Base-by-base conservation (phyloP, 2,113 vertebrate genomes). In the Mesoclemmys tuberculata region DNA sequence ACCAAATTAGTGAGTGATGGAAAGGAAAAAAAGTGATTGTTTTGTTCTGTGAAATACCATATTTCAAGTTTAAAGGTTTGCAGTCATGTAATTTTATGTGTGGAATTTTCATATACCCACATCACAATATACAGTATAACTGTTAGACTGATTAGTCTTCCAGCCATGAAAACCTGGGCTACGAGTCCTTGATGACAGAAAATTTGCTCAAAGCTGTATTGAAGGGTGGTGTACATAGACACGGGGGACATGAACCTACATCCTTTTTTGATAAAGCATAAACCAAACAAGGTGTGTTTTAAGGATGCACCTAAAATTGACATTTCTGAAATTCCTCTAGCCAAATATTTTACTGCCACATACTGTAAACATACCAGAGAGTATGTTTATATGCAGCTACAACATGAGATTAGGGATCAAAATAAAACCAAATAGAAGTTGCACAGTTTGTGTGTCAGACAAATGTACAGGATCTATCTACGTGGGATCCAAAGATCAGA, bases 361-460 rank as follows among this genome's bases (percentile, higher is more conserved):
- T 31, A 68, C 58, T 82, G 44, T 74, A 85, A 94, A 87, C 8
- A 48, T 38, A 75, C 3, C 49, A 79, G 9, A 79, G 11, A 27
- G 44, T 89, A 5, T 85, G 68, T 92, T 96, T 93, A 90, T 81
- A 87, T 24, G n/a, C n/a, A 54, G 6, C 0, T 4, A 58, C 0
- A 93, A 88, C 18, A 61, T 38, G 80, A 96, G 51, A 81, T 68
- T 55, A 61, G 38, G 44, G 61, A 29, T 94, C 93, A 93, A 94
- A 96, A 96, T 96, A 93, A 97, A 89, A 92, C 77, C 88, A 71
- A 75, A 35, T 0, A 48, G 46, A 52, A 92, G 79, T 5, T 51
- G 61, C 82, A 85, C 38, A 1, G 29, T 35, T 56, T n/a, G 49
- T 38, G 64, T 29, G 61, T 31, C 35, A 41, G 88, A 16, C 41